Evolutionary conservation across 37 sponge, comb jelly and placozoan genomes (phyloP), one percentile per base, ranked within the genome.

Genomic region (Chondrosia reniformis): DNA sequence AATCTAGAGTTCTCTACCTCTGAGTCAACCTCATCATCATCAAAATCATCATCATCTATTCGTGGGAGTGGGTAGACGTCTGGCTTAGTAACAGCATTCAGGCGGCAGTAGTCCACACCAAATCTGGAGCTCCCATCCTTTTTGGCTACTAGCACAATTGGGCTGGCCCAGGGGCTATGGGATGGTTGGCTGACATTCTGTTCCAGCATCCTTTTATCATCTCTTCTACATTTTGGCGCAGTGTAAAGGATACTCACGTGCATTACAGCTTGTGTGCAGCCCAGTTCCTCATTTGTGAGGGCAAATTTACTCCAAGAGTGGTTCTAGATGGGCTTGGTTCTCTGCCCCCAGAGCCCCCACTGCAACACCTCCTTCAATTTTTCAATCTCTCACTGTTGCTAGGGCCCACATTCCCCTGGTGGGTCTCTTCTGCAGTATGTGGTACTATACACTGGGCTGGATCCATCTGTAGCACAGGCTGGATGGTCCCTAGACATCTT

Each of bases 161-260:
- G 74, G 46, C 74, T 73, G 24, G 9, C 74, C 74, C 74, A 73
- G 31, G 74, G 74, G 46, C 74, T 73, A 19, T 38, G 39, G 45
- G 74, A 73, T n/a, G 45, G 74, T 30, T 41, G n/a, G 46, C 39
- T 44, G 4, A 73, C 46, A 4, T 45, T 45, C 45, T 73, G 46
- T 41, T 38, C 4, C 45, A 73, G 8, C 74, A 73, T 73, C 46
- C n/a, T 73, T 36, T 40, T 45, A 63, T 10, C 36, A 34, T 32
- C 13, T 67, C 37, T 31, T 31, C 22, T 39, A 31, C 37, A 8
- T 67, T n/a, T 6, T 33, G 30, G 21, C 71, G 5, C 9, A 7
- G 34, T 31, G 71, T 5, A n/a, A 67, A 67, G 34, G 71, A 39
- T 9, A 27, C 22, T 31, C 13, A 31, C 52, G 34, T 75, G 54